A percentile compares a stretch with the other conserved stretches of the same genome.
Conservation (phyloP, 2,113 vertebrate genomes). For the Brachyistius frenatus region DNA sequence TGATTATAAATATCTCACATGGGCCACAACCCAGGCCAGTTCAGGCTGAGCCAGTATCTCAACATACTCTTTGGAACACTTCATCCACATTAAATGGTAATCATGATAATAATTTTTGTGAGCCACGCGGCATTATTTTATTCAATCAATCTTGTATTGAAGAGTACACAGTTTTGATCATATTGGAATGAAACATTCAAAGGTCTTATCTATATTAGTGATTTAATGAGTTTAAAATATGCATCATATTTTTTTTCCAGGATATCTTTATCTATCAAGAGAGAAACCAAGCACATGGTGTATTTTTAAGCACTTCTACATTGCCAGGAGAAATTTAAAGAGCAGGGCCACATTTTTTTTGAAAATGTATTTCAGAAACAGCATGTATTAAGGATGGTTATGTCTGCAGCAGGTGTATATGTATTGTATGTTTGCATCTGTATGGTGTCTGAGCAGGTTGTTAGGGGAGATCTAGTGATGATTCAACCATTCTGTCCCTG, state of each 20-base stretch:
- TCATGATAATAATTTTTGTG: neutral
- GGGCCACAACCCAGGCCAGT: neutral
- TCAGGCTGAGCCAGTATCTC: conserved; percentile 34
- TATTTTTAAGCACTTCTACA: conserved; percentile 19
- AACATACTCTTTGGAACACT: neutral
- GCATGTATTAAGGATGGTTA: neutral
- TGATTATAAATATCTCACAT: neutral
- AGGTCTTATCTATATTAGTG: conserved; percentile 3
- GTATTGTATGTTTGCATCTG: conserved; percentile 2
- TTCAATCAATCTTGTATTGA: neutral
- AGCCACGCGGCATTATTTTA: neutral
- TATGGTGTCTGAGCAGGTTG: conserved; percentile 47
- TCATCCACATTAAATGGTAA: neutral
- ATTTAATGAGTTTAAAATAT: neutral
- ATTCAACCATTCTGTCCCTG: conserved; percentile 69
- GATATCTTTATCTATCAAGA: conserved; percentile 3
- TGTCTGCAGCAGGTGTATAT: neutral
- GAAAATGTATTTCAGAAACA: neutral
- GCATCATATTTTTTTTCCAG: neutral
- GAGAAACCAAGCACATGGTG: neutral
- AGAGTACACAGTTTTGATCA: neutral
- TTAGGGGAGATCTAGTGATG: conserved; percentile 61
- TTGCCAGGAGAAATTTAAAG: conserved; percentile 9
- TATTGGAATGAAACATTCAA: neutral
- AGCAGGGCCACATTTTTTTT: neutral